These are phyloP conservation scores for Cladopsammia gracilis DNA, from an alignment of 64 coral and sea anemone genomes.

Conservation along the genomic window DNA sequence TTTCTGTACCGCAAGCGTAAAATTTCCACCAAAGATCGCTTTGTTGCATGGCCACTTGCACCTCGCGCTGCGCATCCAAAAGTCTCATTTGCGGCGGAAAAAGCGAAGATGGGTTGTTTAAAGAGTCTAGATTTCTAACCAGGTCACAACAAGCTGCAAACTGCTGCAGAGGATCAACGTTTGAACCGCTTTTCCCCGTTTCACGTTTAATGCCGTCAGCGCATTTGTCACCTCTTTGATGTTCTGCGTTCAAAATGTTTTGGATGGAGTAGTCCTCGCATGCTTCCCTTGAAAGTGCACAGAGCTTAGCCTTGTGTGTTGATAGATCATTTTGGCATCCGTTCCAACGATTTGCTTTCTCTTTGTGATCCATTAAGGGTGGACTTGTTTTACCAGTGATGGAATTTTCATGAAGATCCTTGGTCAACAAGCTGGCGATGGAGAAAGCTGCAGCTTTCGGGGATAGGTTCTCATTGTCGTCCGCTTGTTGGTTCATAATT, in stretches of 20 bases:
- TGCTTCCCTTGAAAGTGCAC: background rate
- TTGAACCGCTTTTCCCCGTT: background rate
- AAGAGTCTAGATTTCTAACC: constrained; percentile 54
- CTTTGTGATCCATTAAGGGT: background rate
- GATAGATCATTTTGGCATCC: background rate
- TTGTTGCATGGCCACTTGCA: constrained; percentile 94
- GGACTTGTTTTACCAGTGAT: constrained; percentile 23
- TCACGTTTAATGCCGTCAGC: background rate
- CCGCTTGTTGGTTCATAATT: constrained; percentile 39
- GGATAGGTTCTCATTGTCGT: constrained; percentile 71
- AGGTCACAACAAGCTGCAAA: constrained; percentile 78
- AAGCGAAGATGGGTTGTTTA: background rate
- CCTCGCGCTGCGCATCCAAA: constrained; percentile 54
- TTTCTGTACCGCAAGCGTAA: constrained; percentile 92
- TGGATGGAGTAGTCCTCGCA: constrained; percentile 16
- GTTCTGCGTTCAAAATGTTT: constrained; percentile 28
- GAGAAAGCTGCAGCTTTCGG: constrained; percentile 91
- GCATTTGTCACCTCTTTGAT: background rate
- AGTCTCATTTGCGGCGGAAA: constrained; percentile 24
- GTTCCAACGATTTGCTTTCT: constrained; percentile 30
- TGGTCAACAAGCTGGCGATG: constrained; percentile 79
- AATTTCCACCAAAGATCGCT: constrained; percentile 97
- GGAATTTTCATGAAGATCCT: constrained; percentile 40
- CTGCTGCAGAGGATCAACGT: constrained; percentile 34
- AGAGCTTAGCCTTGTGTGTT: background rate